These are phyloP conservation scores for Zaprionus kolodkinae DNA, from an alignment of 1,140 invertebrate genomes.

Conservation along the genomic window DNA sequence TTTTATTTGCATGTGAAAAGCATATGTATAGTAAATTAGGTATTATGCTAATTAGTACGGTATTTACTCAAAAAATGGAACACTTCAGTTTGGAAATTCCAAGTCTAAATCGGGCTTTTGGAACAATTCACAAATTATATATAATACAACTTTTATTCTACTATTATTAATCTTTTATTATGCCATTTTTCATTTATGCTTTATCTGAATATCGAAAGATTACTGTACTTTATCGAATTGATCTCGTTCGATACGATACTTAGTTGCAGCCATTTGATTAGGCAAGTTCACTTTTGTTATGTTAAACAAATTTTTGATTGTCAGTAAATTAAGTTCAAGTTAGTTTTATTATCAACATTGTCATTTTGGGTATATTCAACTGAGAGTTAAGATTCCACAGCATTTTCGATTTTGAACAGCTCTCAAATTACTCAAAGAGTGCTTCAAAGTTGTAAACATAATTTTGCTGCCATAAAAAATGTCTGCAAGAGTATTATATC, in stretches of 20 bases:
- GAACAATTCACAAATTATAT: not conserved
- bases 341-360: slow-evolving; percentile 21
- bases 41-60: slow-evolving; percentile 29
- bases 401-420: not conserved
- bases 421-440: not conserved
- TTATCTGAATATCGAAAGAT: not conserved
- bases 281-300: slow-evolving; percentile 27
- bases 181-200: not conserved
- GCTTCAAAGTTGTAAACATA: slow-evolving; percentile 1
- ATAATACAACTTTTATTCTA: not conserved
- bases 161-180: not conserved
- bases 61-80: slow-evolving; percentile 14
- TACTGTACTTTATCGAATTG: slow-evolving; percentile 7
- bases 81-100: not conserved
- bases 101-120: not conserved
- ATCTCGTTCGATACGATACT: not conserved
- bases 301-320: slow-evolving; percentile 10
- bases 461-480: slow-evolving; percentile 7
- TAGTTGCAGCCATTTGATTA: not conserved
- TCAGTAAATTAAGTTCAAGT: slow-evolving; percentile 18
- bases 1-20: slow-evolving; percentile 73
- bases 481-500: slow-evolving; percentile 11
- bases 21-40: slow-evolving; percentile 7
- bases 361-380: no score
- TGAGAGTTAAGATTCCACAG: not conserved